Evolutionary conservation across 2,113 vertebrate species (phyloP).

Genomic region (Naja naja): DNA sequence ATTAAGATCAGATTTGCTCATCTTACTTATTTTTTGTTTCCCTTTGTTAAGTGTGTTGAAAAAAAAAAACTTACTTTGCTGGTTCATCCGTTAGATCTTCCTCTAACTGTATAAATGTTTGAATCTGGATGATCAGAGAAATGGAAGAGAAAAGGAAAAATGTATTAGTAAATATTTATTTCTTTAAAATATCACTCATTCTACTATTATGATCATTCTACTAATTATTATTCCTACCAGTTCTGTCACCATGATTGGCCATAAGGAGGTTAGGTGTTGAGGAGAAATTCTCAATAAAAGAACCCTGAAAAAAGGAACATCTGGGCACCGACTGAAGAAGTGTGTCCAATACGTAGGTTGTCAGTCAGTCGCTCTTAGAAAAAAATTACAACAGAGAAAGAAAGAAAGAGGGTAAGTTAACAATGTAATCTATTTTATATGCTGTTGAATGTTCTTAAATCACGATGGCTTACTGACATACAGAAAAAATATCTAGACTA

Average conservation of each 20-base stretch:
- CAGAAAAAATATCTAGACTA: background rate
- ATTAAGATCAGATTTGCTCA: background rate
- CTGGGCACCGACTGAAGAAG: slow-evolving; percentile 81
- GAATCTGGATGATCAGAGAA: slow-evolving; percentile 73
- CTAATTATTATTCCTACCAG: slow-evolving; percentile 72
- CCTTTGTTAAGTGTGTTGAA: background rate
- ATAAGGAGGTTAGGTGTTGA: slow-evolving; percentile 91
- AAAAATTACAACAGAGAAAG: background rate
- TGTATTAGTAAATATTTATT: background rate
- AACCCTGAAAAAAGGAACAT: slow-evolving; percentile 96
- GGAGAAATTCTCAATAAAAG: slow-evolving; percentile 90
- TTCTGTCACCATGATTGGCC: slow-evolving; percentile 98
- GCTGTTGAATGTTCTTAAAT: background rate
- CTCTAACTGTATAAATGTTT: slow-evolving; percentile 84
- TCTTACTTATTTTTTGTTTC: background rate
- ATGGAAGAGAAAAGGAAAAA: background rate
- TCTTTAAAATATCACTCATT: background rate
- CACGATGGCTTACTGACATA: background rate
- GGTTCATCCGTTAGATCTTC: slow-evolving; percentile 80
- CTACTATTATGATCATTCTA: background rate
- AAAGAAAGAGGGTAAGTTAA: background rate
- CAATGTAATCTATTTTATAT: background rate
- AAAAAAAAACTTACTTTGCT: slow-evolving; percentile 76
- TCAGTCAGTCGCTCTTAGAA: slow-evolving; percentile 90
- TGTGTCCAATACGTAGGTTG: slow-evolving; percentile 86